Conservation (phyloP, 2,888 invertebrate genomes). For the Nowickia ferox region DNA sequence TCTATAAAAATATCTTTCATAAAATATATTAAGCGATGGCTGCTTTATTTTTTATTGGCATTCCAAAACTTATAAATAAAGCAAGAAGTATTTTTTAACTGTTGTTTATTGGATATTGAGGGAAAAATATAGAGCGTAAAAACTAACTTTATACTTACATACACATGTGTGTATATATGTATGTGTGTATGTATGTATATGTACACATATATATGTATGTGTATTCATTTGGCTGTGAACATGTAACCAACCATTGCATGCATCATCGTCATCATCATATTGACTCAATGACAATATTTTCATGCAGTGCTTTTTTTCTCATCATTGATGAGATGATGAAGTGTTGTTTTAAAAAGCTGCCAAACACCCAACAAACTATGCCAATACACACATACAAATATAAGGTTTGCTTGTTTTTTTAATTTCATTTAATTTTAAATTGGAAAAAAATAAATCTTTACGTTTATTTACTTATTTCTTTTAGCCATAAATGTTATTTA, state of each 20-base stretch:
- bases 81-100: conserved; percentile 44
- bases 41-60: conserved; percentile 11
- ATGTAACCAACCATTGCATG: conserved; percentile 35
- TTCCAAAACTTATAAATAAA: conserved; percentile 2
- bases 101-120: conserved; percentile 31
- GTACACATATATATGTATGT: neutral
- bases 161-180: neutral
- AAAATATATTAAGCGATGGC: conserved; percentile 47
- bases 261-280: conserved; percentile 46
- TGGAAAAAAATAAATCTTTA: conserved; percentile 44
- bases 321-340: conserved; percentile 55
- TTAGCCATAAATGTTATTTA: conserved; percentile 65
- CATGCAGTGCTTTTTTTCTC: neutral
- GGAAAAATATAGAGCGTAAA: conserved; percentile 21
- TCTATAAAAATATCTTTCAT: conserved; percentile 48
- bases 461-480: conserved; percentile 61
- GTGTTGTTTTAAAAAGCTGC: conserved; percentile 55
- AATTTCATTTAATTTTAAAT: conserved; percentile 39
- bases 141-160: neutral
- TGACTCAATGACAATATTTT: conserved; percentile 52
- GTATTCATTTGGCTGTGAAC: conserved; percentile 2
- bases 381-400: conserved; percentile 33
- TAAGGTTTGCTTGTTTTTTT: conserved; percentile 21
- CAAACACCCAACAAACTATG: conserved; percentile 58
- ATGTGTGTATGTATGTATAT: neutral